These are phyloP conservation scores for Labeo catla DNA, from an alignment of 2,113 vertebrate genomes.

Conservation along the genomic window DNA sequence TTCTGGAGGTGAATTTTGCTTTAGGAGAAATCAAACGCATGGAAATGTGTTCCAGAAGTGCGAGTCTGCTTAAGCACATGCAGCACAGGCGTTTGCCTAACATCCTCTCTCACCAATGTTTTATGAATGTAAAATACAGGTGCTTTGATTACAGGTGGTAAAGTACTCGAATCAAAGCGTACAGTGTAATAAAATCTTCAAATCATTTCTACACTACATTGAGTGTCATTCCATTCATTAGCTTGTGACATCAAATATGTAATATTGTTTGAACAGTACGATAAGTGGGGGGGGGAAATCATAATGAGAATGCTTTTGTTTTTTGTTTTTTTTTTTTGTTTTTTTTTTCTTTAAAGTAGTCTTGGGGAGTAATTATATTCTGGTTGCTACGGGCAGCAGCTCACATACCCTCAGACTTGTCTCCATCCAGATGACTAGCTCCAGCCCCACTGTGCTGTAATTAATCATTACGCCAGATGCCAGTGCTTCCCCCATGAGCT, in stretches of 20 bases:
- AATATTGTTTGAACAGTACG: background rate
- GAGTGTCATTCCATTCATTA: background rate
- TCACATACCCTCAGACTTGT: conserved; percentile 34
- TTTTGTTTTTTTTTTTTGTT: background rate
- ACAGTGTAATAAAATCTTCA: background rate
- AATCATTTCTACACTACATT: conserved; percentile 3
- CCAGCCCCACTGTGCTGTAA: conserved; percentile 50
- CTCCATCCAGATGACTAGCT: conserved; percentile 47
- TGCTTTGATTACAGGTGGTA: background rate
- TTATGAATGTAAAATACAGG: background rate
- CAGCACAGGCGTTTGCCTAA: background rate
- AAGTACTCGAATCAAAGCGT: background rate
- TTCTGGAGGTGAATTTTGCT: conserved; percentile 19
- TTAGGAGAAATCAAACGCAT: conserved; percentile 12
- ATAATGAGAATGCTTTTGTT: conserved; percentile 6
- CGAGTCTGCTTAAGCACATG: background rate
- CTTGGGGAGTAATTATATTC: conserved; percentile 46
- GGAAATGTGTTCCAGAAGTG: conserved; percentile 17
- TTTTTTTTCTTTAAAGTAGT: conserved; percentile 20
- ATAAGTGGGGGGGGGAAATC: conserved; percentile 5
- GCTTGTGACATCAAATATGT: background rate
- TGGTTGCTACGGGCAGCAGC: conserved; percentile 47
- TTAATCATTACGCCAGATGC: conserved; percentile 58
- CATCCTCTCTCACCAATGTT: background rate
- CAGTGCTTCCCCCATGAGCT: conserved; percentile 36